A percentile compares a stretch with the other conserved stretches of the same genome.
phyloP scores from a whole-genome alignment of 2,797 vertebrate species.

The Podargus strigoides region DNA sequence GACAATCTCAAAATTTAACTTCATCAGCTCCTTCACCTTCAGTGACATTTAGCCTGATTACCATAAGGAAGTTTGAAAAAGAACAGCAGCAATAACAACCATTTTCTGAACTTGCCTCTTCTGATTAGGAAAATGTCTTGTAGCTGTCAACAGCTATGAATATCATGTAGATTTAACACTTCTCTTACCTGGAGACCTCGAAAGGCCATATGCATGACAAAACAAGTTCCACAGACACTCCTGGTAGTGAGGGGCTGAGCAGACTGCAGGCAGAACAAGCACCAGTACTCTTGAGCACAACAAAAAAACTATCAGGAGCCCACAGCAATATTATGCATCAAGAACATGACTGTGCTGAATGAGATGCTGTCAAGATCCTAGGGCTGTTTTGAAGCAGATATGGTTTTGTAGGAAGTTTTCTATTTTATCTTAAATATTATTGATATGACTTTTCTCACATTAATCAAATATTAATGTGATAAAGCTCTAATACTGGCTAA shows the following conservation, averaged over 20 bases:
- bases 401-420: not conserved
- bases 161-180: not conserved
- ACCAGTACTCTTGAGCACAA: not conserved
- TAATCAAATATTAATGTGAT: not conserved
- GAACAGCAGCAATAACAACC: not conserved
- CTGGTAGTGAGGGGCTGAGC: not conserved
- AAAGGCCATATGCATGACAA: not conserved
- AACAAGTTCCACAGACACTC: not conserved
- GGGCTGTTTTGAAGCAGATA: not conserved
- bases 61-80: not conserved
- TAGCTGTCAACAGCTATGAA: not conserved
- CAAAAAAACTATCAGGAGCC: not conserved
- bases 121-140: not conserved
- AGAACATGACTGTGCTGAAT: not conserved
- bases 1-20: not conserved
- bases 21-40: not conserved
- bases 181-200: not conserved
- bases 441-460: not conserved
- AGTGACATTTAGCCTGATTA: not conserved
- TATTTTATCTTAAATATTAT: not conserved
- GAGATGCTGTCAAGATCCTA: not conserved
- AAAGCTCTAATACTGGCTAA: not conserved
- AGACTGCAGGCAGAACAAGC: not conserved
- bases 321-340: not conserved
- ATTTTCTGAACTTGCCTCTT: not conserved